phyloP scores from a whole-genome alignment of 2,888 invertebrate genomes.

The Callimorpha dominula region DNA sequence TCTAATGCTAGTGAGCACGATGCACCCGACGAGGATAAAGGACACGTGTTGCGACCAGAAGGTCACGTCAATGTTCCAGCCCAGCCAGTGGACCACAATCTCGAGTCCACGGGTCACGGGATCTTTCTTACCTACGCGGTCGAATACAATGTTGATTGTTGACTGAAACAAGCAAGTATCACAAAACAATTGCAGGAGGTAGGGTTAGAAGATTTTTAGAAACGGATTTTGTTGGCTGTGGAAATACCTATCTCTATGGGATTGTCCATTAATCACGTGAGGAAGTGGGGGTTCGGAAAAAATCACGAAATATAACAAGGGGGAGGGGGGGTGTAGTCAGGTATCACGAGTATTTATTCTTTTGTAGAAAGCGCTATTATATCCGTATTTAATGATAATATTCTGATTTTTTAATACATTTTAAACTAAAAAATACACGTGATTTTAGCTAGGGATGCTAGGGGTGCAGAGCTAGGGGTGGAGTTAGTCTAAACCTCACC shows the following conservation, averaged over 20 bases:
- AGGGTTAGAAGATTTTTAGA: not conserved
- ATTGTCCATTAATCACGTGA: too few species aligned
- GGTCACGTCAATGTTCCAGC: slow-evolving; percentile 97
- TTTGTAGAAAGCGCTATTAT: too few species aligned
- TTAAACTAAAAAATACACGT: too few species aligned
- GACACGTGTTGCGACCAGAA: slow-evolving; percentile 99
- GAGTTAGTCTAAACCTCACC: too few species aligned
- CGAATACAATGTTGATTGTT: slow-evolving; percentile 99
- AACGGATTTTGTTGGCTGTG: not conserved
- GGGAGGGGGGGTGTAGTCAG: too few species aligned
- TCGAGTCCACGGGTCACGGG: slow-evolving; percentile 98
- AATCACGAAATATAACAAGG: too few species aligned
- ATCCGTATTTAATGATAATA: too few species aligned
- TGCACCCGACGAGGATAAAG: slow-evolving; percentile 98
- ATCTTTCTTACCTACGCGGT: slow-evolving; percentile 99
- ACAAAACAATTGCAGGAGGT: not conserved
- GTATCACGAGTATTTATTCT: too few species aligned
- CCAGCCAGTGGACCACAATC: slow-evolving; percentile 98
- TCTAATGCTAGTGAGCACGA: slow-evolving; percentile 98
- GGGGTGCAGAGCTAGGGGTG: too few species aligned
- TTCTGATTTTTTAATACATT: too few species aligned
- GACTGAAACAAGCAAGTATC: slow-evolving; percentile 88
- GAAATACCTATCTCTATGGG: not conserved
- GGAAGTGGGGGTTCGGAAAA: too few species aligned
- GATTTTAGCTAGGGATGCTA: too few species aligned